Evolutionary conservation across 2,888 invertebrate genomes (phyloP).

Genomic region (Eucriotettix oculatus): DNA sequence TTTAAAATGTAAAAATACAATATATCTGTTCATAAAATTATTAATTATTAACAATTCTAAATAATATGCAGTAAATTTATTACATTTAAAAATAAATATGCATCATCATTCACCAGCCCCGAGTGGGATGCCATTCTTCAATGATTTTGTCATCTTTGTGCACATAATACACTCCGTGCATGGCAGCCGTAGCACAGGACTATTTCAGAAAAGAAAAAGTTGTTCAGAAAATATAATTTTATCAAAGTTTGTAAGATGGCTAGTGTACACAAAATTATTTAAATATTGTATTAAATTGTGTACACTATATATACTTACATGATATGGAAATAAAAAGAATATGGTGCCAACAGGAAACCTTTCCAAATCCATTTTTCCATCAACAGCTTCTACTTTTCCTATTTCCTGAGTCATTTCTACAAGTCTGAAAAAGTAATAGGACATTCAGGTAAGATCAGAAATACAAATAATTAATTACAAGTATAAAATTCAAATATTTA

Average conservation of each 20-base stretch:
- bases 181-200: background rate
- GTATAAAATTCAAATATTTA: too few species aligned
- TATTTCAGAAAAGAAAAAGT: background rate
- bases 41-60: too few species aligned
- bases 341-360: conserved; percentile 19
- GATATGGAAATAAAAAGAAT: conserved; percentile 20
- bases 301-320: conserved; percentile 18
- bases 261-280: too few species aligned
- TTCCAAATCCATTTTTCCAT: conserved; percentile 17
- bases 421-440: conserved; percentile 14
- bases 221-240: too few species aligned
- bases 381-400: conserved; percentile 18
- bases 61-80: too few species aligned
- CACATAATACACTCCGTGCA: background rate
- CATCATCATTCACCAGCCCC: background rate
- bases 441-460: background rate
- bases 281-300: too few species aligned
- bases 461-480: background rate
- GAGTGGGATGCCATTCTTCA: background rate
- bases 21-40: too few species aligned
- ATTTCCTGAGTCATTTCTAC: conserved; percentile 20
- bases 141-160: background rate
- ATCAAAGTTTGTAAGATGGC: too few species aligned
- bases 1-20: too few species aligned
- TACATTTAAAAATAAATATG: too few species aligned